phyloP scores from a whole-genome alignment of 2,113 vertebrate genomes.

The Albula goreensis region DNA sequence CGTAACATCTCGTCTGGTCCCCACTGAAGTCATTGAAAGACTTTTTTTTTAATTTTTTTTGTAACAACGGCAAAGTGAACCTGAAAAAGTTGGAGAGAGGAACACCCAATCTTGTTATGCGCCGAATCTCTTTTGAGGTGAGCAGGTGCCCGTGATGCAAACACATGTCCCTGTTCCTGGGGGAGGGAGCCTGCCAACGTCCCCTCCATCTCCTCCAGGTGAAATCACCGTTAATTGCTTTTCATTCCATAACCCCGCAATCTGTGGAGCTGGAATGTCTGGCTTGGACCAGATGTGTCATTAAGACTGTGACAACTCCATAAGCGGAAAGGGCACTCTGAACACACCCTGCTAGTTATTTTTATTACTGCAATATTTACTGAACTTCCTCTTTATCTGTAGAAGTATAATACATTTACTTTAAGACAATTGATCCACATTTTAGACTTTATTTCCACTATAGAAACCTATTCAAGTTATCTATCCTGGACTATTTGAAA shows the following conservation, averaged over 20 bases:
- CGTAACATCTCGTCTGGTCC: background rate
- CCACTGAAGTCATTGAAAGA: background rate
- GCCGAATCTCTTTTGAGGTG: background rate
- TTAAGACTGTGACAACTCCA: slow-evolving; percentile 21
- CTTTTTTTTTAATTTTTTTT: background rate
- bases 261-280: slow-evolving; percentile 18
- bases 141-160: slow-evolving; percentile 2
- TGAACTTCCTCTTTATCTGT: background rate
- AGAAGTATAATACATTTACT: too few species aligned
- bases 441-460: too few species aligned
- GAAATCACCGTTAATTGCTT: slow-evolving; percentile 29
- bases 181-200: background rate
- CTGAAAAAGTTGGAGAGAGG: background rate
- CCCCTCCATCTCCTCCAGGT: slow-evolving; percentile 17
- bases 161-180: slow-evolving; percentile 26
- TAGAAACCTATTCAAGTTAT: too few species aligned
- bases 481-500: too few species aligned
- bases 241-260: slow-evolving; percentile 8
- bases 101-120: background rate
- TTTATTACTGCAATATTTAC: background rate
- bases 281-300: slow-evolving; percentile 27
- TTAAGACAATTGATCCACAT: too few species aligned
- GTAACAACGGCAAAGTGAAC: background rate
- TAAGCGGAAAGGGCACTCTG: slow-evolving; percentile 15
- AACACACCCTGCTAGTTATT: background rate